A percentile compares a stretch with the other conserved stretches of the same genome.
These are phyloP conservation scores for Catostomus latipinnis DNA, from an alignment of 2,797 vertebrate species.

Conservation along the genomic window DNA sequence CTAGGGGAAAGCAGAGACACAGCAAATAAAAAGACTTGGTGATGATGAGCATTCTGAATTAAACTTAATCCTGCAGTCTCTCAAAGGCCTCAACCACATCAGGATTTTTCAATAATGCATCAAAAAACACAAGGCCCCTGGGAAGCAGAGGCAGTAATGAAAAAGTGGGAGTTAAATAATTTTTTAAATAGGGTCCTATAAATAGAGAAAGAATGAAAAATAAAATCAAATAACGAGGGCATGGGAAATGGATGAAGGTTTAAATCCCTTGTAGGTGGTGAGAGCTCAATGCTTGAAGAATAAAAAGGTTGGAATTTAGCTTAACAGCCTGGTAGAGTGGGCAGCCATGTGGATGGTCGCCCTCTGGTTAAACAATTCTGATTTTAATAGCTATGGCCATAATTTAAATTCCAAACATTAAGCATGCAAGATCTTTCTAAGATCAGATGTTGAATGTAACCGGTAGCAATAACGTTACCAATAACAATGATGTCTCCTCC, in stretches of 20 bases:
- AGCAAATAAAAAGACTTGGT: background rate
- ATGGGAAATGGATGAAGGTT: constrained; percentile 78
- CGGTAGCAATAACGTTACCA: background rate
- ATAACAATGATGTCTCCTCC: background rate
- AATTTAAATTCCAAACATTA: background rate
- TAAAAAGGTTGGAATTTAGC: constrained; percentile 54
- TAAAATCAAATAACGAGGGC: constrained; percentile 67
- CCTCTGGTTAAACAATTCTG: background rate
- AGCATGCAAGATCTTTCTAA: background rate
- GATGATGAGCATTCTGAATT: background rate
- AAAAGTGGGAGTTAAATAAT: constrained; percentile 75
- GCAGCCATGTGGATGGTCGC: constrained; percentile 33
- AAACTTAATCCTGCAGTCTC: constrained; percentile 35
- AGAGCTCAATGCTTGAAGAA: constrained; percentile 53
- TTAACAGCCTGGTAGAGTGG: constrained; percentile 54
- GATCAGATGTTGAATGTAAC: background rate
- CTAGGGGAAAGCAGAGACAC: too few species aligned
- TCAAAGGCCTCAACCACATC: constrained; percentile 61
- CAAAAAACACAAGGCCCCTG: constrained; percentile 67
- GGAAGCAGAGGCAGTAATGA: constrained; percentile 73
- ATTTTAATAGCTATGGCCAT: background rate
- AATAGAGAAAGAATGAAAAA: constrained; percentile 71
- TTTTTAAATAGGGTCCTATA: constrained; percentile 79
- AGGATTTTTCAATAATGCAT: constrained; percentile 78
- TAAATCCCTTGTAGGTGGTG: constrained; percentile 66